A percentile compares a stretch with the other conserved stretches of the same genome.
Conservation (phyloP, 2,113 vertebrate species). For the Syrmaticus mikado region DNA sequence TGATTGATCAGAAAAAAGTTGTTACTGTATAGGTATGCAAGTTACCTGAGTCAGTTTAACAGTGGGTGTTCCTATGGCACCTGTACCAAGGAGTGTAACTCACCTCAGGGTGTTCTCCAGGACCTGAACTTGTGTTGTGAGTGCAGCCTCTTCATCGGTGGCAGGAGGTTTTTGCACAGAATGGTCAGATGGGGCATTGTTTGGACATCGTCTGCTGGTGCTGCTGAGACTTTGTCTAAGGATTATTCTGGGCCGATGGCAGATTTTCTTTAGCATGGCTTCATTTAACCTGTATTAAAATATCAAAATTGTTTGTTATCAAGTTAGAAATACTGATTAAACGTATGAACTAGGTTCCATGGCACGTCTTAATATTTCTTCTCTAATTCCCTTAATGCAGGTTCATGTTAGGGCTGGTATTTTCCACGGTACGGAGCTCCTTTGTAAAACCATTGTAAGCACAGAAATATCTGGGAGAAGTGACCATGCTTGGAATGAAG, state of each 20-base stretch:
- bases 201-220: background rate
- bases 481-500: constrained; percentile 91
- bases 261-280: background rate
- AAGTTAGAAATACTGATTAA: background rate
- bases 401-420: constrained; percentile 97
- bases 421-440: constrained; percentile 95
- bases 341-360: background rate
- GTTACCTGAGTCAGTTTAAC: background rate
- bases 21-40: background rate
- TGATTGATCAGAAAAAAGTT: background rate
- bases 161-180: background rate
- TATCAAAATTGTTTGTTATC: background rate
- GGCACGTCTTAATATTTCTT: background rate
- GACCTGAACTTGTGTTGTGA: background rate
- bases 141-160: background rate
- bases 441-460: constrained; percentile 93
- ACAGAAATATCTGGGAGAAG: constrained; percentile 90
- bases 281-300: background rate
- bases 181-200: background rate
- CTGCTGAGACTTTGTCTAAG: background rate
- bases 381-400: constrained; percentile 68
- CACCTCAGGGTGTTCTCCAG: background rate
- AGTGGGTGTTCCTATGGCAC: background rate
- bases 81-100: background rate
- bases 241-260: background rate